A percentile compares a stretch with the other conserved stretches of the same genome.
phyloP scores from a whole-genome alignment of 2,888 invertebrate species.

The Zele albiditarsus region DNA sequence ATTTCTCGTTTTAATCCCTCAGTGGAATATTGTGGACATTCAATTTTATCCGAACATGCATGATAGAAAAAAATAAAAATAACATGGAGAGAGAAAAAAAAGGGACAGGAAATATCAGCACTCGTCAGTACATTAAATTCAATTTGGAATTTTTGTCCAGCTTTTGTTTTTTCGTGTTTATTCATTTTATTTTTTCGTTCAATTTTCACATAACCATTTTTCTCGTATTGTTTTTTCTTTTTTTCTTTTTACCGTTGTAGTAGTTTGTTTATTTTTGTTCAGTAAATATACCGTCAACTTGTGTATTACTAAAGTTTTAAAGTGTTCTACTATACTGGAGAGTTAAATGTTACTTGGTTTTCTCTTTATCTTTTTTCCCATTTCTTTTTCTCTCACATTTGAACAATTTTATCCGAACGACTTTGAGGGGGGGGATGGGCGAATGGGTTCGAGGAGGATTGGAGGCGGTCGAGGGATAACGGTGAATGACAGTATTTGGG shows the following conservation, averaged over 20 bases:
- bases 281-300: slow-evolving; percentile 16
- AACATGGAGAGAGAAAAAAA: background rate
- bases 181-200: background rate
- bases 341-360: slow-evolving; percentile 6
- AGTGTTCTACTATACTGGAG: background rate
- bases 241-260: background rate
- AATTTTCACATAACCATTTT: background rate
- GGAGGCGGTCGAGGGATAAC: too few species aligned
- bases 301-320: slow-evolving; percentile 22
- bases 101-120: background rate
- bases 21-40: background rate
- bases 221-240: background rate
- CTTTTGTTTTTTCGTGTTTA: background rate
- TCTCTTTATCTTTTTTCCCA: background rate
- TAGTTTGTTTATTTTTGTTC: background rate
- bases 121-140: slow-evolving; percentile 6
- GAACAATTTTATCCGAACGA: background rate
- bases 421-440: background rate
- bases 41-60: background rate
- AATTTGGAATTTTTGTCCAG: background rate
- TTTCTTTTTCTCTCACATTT: background rate
- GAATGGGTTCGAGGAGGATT: background rate
- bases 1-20: background rate
- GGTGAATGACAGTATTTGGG: background rate
- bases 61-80: background rate